Conservation (phyloP, 2,888 invertebrate species). For the Dolomedes plantarius region DNA sequence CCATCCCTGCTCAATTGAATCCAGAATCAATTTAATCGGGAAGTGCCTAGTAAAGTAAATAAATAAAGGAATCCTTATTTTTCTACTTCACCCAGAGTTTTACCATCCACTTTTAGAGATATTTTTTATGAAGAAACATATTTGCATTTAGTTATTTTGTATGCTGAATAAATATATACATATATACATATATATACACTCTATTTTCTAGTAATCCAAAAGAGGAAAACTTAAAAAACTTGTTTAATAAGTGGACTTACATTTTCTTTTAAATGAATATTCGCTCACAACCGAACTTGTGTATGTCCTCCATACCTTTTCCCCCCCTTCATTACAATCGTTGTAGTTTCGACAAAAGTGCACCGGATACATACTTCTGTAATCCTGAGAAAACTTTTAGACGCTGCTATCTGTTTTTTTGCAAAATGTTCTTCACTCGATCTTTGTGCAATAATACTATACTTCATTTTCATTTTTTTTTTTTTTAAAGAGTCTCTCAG, state of each 20-base stretch:
- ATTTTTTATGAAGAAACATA: neutral
- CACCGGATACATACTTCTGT: neutral
- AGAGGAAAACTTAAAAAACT: too few relatives aligned
- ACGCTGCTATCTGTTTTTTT: neutral
- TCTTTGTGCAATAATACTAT: conserved; percentile 2
- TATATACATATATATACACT: neutral
- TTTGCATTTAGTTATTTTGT: conserved; percentile 6
- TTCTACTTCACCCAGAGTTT: neutral
- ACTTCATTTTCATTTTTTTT: neutral
- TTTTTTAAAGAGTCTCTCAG: neutral
- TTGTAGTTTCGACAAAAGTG: neutral
- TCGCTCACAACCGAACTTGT: too few relatives aligned
- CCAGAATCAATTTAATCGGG: conserved; percentile 31
- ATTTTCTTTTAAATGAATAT: too few relatives aligned
- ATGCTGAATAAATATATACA: too few relatives aligned
- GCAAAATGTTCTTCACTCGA: neutral
- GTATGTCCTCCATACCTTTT: too few relatives aligned
- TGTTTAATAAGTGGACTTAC: too few relatives aligned
- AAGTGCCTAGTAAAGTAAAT: conserved; percentile 37
- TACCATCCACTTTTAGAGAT: neutral
- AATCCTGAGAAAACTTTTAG: neutral
- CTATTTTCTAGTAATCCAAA: neutral
- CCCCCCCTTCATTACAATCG: too few relatives aligned
- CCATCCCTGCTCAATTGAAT: conserved; percentile 42
- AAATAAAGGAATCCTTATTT: conserved; percentile 25